phyloP scores from a whole-genome alignment of 2,797 vertebrate species.

The Heteromormyrus szaboi region DNA sequence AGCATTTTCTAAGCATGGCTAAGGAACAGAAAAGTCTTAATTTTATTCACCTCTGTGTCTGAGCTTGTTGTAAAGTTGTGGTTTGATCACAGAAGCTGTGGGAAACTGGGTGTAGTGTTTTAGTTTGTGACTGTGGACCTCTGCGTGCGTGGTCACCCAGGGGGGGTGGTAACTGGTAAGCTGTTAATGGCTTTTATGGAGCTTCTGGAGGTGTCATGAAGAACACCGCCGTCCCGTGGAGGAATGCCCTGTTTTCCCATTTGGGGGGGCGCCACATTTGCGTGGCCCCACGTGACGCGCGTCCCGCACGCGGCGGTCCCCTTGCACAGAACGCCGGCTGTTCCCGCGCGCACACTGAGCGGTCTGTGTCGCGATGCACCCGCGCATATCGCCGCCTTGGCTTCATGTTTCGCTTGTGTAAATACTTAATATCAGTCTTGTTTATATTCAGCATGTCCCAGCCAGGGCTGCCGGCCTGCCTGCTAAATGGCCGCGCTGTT shows the following conservation, averaged over 20 bases:
- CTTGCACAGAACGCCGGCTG: neutral
- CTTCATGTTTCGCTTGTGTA: conserved; percentile 34
- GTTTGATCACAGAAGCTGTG: neutral
- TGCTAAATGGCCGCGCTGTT: conserved; percentile 55
- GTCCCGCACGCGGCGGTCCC: neutral
- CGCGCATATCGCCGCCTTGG: conserved; percentile 20
- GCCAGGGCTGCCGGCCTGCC: conserved; percentile 45
- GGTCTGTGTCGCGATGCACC: neutral
- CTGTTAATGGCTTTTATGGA: neutral
- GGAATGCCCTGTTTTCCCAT: neutral
- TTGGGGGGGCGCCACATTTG: neutral
- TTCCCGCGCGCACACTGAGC: neutral
- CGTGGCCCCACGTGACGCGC: neutral
- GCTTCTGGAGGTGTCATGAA: neutral
- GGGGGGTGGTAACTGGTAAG: neutral
- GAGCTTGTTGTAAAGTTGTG: neutral
- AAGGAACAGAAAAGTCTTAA: neutral
- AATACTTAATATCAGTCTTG: conserved; percentile 45
- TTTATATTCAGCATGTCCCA: conserved; percentile 39
- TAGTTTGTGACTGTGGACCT: neutral
- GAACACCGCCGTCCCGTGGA: neutral
- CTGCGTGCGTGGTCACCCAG: neutral
- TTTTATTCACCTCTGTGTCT: neutral
- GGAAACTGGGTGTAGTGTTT: neutral
- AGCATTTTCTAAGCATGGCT: conserved; percentile 6